These are phyloP conservation scores for Fregetta grallaria DNA, from an alignment of 2,113 vertebrate species.

Conservation along the genomic window DNA sequence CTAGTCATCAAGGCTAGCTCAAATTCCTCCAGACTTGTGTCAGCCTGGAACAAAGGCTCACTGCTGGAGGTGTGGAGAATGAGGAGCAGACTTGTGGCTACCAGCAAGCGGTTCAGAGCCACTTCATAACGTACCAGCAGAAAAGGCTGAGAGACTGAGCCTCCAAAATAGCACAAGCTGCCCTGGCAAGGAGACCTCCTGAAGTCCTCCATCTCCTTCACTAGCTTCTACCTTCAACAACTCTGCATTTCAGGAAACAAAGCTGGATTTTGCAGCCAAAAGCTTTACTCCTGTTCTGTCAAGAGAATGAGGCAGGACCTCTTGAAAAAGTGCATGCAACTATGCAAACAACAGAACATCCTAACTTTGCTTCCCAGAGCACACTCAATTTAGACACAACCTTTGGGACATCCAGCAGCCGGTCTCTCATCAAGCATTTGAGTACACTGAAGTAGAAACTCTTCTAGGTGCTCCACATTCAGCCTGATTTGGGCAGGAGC, in stretches of 20 bases:
- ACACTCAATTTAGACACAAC: not conserved
- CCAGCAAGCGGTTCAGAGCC: not conserved
- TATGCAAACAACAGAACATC: not conserved
- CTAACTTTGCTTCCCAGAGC: not conserved
- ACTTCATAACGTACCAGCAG: not conserved
- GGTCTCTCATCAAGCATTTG: not conserved
- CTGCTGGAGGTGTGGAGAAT: not conserved
- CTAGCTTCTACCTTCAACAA: not conserved
- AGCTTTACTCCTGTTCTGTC: not conserved
- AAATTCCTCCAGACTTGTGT: not conserved
- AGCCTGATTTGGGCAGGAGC: accelerated
- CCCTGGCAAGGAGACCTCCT: not conserved
- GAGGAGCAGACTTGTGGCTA: not conserved
- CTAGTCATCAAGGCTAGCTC: not conserved
- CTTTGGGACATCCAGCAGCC: not conserved
- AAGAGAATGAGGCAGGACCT: not conserved
- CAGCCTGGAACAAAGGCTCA: not conserved
- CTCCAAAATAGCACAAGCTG: not conserved
- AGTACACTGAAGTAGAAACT: not conserved
- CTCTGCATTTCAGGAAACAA: not conserved
- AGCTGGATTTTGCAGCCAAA: not conserved
- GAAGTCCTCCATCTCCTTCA: not conserved
- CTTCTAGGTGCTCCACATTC: not conserved
- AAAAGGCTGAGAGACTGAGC: not conserved
- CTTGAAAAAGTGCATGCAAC: not conserved